Conservation (phyloP, 2,888 invertebrate species). For the Tetragonula carbonaria region DNA sequence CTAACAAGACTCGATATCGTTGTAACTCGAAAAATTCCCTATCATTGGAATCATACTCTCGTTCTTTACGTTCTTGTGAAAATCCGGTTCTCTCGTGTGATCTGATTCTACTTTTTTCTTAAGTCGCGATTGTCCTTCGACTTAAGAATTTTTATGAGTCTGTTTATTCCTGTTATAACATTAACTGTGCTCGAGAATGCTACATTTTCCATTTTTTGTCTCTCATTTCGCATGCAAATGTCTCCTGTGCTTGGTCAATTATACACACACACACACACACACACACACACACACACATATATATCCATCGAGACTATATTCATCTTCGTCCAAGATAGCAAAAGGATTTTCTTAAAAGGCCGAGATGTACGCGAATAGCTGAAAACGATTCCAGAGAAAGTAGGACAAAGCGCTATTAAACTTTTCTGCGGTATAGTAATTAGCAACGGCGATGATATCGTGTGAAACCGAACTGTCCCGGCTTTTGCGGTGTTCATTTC, state of each 20-base stretch:
- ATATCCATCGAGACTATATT: neutral
- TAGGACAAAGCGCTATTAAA: conserved; percentile 17
- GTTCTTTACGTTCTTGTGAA: too few relatives aligned
- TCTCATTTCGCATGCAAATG: neutral
- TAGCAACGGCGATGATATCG: conserved; percentile 21
- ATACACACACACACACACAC: too few relatives aligned
- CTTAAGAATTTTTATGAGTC: neutral
- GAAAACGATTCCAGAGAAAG: conserved; percentile 26
- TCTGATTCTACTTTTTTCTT: too few relatives aligned
- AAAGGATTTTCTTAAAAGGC: conserved; percentile 1
- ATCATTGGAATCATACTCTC: too few relatives aligned
- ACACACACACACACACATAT: too few relatives aligned
- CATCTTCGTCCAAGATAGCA: neutral
- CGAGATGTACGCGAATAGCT: neutral
- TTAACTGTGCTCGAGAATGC: neutral
- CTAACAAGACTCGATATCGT: neutral
- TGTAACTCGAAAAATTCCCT: too few relatives aligned
- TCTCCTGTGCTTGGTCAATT: neutral
- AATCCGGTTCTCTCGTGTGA: too few relatives aligned
- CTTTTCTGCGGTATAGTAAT: conserved; percentile 20
- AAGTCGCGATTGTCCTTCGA: conserved; percentile 25
- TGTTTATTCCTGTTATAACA: conserved; percentile 19
- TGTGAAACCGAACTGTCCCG: conserved; percentile 23
- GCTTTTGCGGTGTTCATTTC: neutral
- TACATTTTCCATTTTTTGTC: conserved; percentile 17